Percentiles rank a stretch among this genome's conserved stretches.
Evolutionary conservation across 2,797 vertebrate species (phyloP).

Genomic region (Synaphobranchus kaupii): DNA sequence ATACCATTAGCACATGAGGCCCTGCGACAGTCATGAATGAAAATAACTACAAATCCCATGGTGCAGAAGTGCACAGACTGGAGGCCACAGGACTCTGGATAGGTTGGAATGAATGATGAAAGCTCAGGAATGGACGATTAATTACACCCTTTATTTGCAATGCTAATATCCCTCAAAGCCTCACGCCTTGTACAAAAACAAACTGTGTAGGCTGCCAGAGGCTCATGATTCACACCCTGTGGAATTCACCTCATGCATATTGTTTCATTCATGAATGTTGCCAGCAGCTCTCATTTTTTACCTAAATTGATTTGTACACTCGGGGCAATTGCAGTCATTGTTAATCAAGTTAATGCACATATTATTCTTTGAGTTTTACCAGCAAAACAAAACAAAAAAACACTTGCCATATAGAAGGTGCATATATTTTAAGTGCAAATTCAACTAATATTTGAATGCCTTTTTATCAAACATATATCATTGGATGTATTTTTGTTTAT

Average conservation of each 20-base stretch:
- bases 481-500: no score
- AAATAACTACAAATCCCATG: not conserved
- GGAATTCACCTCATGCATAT: not conserved
- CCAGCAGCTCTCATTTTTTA: not conserved
- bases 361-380: not conserved
- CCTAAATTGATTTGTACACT: not conserved
- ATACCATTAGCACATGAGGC: no score
- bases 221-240: not conserved
- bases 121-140: not conserved
- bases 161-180: not conserved
- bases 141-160: not conserved
- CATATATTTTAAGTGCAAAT: not conserved
- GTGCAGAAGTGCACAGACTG: not conserved
- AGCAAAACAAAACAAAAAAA: not conserved
- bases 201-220: not conserved
- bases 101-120: not conserved
- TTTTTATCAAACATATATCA: no score
- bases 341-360: constrained; percentile 1
- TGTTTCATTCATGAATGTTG: not conserved
- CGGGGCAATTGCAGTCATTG: not conserved
- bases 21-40: no score
- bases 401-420: not conserved
- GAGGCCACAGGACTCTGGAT: not conserved
- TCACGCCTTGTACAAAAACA: not conserved
- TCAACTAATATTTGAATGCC: not conserved